These are phyloP conservation scores for Champsocephalus gunnari DNA, from an alignment of 2,797 vertebrate genomes.

Conservation along the genomic window DNA sequence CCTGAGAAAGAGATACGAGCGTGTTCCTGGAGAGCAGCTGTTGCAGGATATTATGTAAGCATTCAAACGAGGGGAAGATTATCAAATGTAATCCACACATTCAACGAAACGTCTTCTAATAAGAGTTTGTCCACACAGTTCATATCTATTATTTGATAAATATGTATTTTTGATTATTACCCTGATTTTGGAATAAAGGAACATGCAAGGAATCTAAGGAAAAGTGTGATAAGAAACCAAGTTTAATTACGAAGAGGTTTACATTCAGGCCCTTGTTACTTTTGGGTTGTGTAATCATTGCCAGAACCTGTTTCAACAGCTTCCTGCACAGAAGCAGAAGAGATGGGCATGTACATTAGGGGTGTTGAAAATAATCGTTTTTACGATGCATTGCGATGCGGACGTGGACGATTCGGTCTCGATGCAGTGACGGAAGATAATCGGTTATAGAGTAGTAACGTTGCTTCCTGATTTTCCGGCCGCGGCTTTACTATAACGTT, in stretches of 20 bases:
- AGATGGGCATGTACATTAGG: too few species aligned
- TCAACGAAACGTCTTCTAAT: slow-evolving; percentile 30
- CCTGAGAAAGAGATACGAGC: slow-evolving; percentile 27
- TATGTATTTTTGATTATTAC: slow-evolving; percentile 8
- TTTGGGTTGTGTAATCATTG: neutral
- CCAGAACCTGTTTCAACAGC: neutral
- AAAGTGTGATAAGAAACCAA: neutral
- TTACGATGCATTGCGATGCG: too few species aligned
- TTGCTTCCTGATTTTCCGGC: too few species aligned
- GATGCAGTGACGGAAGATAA: too few species aligned
- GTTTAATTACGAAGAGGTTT: neutral
- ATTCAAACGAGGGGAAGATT: slow-evolving; percentile 58
- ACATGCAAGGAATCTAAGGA: neutral
- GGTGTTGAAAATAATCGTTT: too few species aligned
- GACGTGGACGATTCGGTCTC: too few species aligned
- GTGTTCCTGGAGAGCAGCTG: slow-evolving; percentile 63
- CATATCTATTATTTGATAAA: slow-evolving; percentile 7
- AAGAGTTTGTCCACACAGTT: slow-evolving; percentile 25
- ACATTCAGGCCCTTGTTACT: neutral
- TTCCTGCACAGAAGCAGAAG: neutral
- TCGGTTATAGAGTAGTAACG: too few species aligned
- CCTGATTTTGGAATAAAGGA: neutral
- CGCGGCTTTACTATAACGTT: too few species aligned
- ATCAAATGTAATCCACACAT: slow-evolving; percentile 61
- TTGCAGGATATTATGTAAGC: slow-evolving; percentile 60